A percentile compares a stretch with the other conserved stretches of the same genome.
Evolutionary conservation across 1,140 invertebrate species (phyloP).

Genomic region (Leptopilina clavipes): DNA sequence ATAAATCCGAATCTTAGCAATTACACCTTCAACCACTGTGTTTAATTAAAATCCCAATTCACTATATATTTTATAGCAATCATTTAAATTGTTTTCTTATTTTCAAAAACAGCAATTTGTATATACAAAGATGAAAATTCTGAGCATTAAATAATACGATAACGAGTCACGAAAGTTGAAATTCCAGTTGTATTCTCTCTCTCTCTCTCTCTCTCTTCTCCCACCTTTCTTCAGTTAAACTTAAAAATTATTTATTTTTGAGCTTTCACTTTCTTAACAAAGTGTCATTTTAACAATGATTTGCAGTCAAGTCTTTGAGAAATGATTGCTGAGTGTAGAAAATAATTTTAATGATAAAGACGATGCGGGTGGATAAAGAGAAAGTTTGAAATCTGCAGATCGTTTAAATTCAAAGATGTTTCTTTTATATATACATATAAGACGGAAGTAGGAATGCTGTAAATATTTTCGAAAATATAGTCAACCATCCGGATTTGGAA

Average conservation of each 20-base stretch:
- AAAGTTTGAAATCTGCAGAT: slow-evolving; percentile 12
- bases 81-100: too few relatives aligned
- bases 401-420: slow-evolving; percentile 16
- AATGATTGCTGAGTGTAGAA: background rate
- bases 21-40: slow-evolving; percentile 32
- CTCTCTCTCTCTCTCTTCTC: background rate
- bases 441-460: background rate
- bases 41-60: slow-evolving; percentile 15
- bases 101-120: background rate
- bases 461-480: background rate
- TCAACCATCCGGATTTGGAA: background rate
- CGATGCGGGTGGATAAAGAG: slow-evolving; percentile 20
- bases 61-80: too few relatives aligned
- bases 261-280: background rate
- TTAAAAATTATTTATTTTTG: slow-evolving; percentile 1
- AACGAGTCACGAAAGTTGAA: slow-evolving; percentile 37
- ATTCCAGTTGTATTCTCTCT: slow-evolving; percentile 7
- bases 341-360: slow-evolving; percentile 14
- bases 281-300: background rate
- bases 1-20: slow-evolving; percentile 53
- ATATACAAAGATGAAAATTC: slow-evolving; percentile 24
- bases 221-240: slow-evolving; percentile 1
- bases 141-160: slow-evolving; percentile 9
- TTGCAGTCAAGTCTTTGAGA: background rate
- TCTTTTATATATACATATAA: background rate